These are phyloP conservation scores for Prionchulus punctatus DNA, from an alignment of 2,888 invertebrate genomes.

Conservation along the genomic window DNA sequence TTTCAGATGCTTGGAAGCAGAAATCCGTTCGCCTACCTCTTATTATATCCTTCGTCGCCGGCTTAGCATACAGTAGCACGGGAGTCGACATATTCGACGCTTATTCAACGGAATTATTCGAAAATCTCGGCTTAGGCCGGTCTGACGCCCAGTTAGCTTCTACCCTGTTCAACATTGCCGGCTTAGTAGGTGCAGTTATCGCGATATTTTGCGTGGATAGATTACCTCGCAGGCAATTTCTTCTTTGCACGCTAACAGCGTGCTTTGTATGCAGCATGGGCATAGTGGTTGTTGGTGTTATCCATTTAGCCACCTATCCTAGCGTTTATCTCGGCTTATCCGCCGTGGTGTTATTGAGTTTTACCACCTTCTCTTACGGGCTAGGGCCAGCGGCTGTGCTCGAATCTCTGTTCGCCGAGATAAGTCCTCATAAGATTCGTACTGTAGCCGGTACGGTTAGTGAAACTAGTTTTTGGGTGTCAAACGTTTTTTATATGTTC, in stretches of 20 bases:
- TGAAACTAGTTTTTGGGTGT: background rate
- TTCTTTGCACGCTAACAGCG: background rate
- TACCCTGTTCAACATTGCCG: background rate
- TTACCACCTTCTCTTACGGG: background rate
- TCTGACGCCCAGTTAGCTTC: background rate
- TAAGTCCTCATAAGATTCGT: background rate
- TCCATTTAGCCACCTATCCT: background rate
- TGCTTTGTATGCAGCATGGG: background rate
- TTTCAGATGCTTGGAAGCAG: too few relatives aligned
- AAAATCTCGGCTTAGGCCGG: background rate
- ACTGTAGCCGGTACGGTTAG: background rate
- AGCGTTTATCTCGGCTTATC: background rate
- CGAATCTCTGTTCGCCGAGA: conserved; percentile 1
- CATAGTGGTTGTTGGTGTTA: background rate
- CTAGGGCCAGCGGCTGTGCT: background rate
- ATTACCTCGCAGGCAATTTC: background rate
- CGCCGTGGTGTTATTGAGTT: background rate
- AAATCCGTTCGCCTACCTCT: background rate
- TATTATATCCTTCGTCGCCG: background rate
- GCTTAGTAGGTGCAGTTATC: background rate
- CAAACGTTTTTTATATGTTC: background rate
- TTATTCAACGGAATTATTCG: background rate
- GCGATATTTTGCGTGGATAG: background rate
- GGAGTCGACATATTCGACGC: background rate
- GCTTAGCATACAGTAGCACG: background rate